Evolutionary conservation across 2,888 invertebrate genomes (phyloP).

Genomic region (Melipona bicolor): DNA sequence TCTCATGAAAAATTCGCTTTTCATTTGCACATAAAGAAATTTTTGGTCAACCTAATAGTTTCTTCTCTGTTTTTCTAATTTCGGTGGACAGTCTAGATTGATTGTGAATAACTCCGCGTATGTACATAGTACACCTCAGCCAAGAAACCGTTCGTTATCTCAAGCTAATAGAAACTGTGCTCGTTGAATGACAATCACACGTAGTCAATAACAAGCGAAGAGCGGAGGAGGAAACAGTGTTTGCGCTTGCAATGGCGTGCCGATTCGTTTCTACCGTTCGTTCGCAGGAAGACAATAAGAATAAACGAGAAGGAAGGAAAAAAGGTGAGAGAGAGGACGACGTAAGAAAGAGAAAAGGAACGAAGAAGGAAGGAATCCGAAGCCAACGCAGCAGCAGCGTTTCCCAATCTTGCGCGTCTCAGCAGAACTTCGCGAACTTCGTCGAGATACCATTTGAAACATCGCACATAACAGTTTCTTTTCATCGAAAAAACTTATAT

Average conservation of each 20-base stretch:
- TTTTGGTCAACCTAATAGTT: too few species aligned
- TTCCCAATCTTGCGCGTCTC: not conserved
- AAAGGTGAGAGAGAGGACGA: not conserved
- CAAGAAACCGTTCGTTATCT: not conserved
- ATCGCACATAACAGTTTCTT: not conserved
- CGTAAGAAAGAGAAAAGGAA: not conserved
- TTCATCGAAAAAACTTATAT: too few species aligned
- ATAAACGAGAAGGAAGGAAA: not conserved
- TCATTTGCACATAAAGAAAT: too few species aligned
- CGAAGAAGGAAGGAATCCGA: conserved; percentile 2
- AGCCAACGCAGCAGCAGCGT: not conserved
- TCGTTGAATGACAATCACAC: not conserved
- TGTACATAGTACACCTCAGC: not conserved
- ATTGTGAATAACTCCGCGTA: not conserved
- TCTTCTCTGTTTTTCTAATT: too few species aligned
- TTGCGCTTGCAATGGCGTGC: not conserved
- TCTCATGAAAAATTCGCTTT: too few species aligned
- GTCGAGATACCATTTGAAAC: not conserved
- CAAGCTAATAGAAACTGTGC: not conserved
- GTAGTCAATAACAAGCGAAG: not conserved
- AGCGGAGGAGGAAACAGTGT: not conserved
- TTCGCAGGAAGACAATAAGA: not conserved
- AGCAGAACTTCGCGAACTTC: not conserved
- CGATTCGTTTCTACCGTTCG: conserved; percentile 6
- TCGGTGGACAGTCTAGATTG: not conserved